Evolutionary conservation across 2,797 vertebrate genomes (phyloP), one percentile per base, ranked within the genome.

Genomic region (Remorina albescens): DNA sequence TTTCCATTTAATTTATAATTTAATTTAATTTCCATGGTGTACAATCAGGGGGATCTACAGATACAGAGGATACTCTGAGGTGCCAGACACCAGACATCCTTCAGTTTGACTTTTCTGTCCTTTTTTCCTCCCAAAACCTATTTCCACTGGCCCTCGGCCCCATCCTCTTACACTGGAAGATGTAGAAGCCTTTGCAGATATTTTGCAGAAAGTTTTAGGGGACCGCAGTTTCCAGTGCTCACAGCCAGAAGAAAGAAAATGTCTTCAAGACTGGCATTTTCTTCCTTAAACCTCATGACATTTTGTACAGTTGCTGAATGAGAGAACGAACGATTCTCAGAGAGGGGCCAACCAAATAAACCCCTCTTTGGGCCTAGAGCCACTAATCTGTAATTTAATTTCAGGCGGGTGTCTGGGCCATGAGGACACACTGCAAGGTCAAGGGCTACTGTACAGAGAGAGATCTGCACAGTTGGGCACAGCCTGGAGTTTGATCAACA

Each of bases 331-430:
- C 23, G 55, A 67, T 74, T 85, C 88, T 86, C 73, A 82, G 77
- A 78, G 83, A 90, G 67, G 84, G 84, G 74, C 83, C 82, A 90
- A 89, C 86, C 82, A 92, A 92, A 92, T 91, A 93, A 93, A 91
- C 77, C 81, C 79, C 75, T 92, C 79, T 87, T 84, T 78, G 72
- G 77, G 87, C 83, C 78, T 41, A 71, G 32, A 86, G 88, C 85
- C 87, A 92, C 91, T 93, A 92, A 93, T 93, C 91, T 92, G 89
- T 93, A 81, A 92, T 93, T 92, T 93, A 89, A 93, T 93, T 94
- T 93, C 89, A 91, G 80, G 70, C 71, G 81, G 89, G 90, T 84
- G 83, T 92, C 88, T 82, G 85, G 89, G 79, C 86, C 88, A 85
- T 41, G 74, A 86, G 89, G 91, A 92, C 83, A 77, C 83, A 63